Conservation (phyloP, 2,113 vertebrate genomes). For the Acanthochromis polyacanthus region DNA sequence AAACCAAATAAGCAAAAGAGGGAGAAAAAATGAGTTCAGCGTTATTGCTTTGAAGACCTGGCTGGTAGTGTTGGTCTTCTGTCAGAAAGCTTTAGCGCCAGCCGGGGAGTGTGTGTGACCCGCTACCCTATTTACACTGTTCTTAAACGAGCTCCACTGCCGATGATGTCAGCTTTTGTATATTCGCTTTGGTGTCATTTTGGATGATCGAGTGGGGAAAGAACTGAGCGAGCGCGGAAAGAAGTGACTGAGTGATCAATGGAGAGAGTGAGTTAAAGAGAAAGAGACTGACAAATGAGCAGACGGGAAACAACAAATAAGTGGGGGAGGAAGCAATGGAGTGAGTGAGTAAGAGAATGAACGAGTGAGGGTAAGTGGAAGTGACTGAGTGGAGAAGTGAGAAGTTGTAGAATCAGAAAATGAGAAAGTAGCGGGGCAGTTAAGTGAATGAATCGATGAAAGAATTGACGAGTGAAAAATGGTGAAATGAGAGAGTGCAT, state of each 20-base stretch:
- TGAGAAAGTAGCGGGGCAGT: too few species aligned
- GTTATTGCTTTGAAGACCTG: constrained; percentile 46
- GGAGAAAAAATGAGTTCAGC: constrained; percentile 29
- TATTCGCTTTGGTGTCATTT: constrained; percentile 30
- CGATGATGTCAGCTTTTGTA: background rate
- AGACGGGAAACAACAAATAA: too few species aligned
- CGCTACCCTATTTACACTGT: constrained; percentile 64
- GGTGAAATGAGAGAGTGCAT: background rate
- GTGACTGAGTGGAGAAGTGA: background rate
- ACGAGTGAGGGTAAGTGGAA: background rate
- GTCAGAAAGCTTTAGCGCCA: constrained; percentile 33
- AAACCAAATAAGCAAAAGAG: constrained; percentile 23
- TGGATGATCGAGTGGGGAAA: background rate
- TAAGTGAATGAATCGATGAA: background rate
- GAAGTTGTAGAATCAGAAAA: too few species aligned
- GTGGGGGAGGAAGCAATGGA: background rate
- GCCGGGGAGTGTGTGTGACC: constrained; percentile 59
- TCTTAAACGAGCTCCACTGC: constrained; percentile 25
- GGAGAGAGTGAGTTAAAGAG: background rate
- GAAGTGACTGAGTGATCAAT: background rate
- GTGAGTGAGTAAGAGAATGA: background rate
- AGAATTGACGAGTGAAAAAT: background rate
- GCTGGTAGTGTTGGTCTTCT: constrained; percentile 44
- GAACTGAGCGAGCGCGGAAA: background rate
- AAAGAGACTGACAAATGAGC: background rate